Evolutionary conservation across 2,113 vertebrate species (phyloP), one percentile per base, ranked within the genome.

Genomic region (Atractosteus spatula): DNA sequence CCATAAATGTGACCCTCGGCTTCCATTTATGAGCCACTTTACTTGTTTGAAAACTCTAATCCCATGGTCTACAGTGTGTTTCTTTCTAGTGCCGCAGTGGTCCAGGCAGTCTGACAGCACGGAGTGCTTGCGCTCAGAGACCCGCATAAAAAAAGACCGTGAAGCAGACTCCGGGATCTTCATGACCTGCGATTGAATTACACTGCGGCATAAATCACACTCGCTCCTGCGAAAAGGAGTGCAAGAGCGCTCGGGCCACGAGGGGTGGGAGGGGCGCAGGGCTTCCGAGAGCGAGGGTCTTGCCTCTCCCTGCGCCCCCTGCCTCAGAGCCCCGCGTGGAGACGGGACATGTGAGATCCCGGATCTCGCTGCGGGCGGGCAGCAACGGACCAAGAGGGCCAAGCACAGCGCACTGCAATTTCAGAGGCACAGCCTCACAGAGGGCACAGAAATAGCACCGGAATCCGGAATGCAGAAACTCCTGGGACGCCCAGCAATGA

Each of bases 21-120:
- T 59, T 84, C 74, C 82, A 87, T 86, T 70, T 81, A 62, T 63
- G 29, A 29, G 29, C 29, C 29, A 29, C 29, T 29, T 29, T 29
- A 29, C 29, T 29, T 29, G 29, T 29, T 29, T 29, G 29, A 29
- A 29, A 29, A 29, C 29, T 29, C 29, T 29, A 29, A 29, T 29
- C 29, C 29, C 29, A 29, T 29, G 29, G 29, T 29, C 29, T 29
- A 29, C 29, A 29, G 29, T 29, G 29, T 29, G 29, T 29, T 29
- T 29, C 29, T 29, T 29, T 29, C 8, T 3, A 76, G 68, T 43
- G 55, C 13, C 1, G 14, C 41, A 41, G 13, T 11, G 13, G 12
- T 55, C 71, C 47, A 70, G 42, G 0, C 17, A 43, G 69, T 29
- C 29, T 29, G 29, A 29, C 29, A 29, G 29, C 29, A 29, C 1